Evolutionary conservation across 1,140 invertebrate species (phyloP).

Genomic region (Drosophila navojoa): DNA sequence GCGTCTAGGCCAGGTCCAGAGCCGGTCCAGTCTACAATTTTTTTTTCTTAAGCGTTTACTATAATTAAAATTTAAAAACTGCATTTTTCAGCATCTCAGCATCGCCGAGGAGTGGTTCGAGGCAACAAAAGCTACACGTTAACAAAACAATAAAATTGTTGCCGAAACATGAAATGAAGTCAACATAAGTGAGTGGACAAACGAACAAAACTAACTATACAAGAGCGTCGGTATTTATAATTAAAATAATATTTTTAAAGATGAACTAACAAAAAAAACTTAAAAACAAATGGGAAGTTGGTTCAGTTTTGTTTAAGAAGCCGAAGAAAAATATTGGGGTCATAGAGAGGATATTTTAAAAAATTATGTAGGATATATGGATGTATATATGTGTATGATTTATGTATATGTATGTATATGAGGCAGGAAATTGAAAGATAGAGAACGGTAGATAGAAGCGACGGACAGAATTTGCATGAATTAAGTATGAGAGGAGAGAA

Average conservation of each 20-base stretch:
- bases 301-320: neutral
- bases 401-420: no score
- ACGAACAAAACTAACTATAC: neutral
- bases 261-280: neutral
- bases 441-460: no score
- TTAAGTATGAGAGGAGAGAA: no score
- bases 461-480: no score
- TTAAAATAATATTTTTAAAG: neutral
- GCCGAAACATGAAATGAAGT: slow-evolving; percentile 9
- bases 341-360: no score
- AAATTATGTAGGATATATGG: no score
- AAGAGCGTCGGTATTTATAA: neutral
- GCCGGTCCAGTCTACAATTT: slow-evolving; percentile 18
- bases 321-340: no score
- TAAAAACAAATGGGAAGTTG: neutral
- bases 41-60: slow-evolving; percentile 20
- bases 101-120: slow-evolving; percentile 24
- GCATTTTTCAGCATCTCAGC: slow-evolving; percentile 29
- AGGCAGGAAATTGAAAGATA: no score
- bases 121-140: slow-evolving; percentile 13
- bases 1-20: slow-evolving; percentile 46
- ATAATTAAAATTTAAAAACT: slow-evolving; percentile 47
- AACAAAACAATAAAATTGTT: slow-evolving; percentile 16
- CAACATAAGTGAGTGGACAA: slow-evolving; percentile 2
- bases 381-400: no score